Conservation (phyloP, 2,797 vertebrate genomes). For the Cryptoprocta ferox region DNA sequence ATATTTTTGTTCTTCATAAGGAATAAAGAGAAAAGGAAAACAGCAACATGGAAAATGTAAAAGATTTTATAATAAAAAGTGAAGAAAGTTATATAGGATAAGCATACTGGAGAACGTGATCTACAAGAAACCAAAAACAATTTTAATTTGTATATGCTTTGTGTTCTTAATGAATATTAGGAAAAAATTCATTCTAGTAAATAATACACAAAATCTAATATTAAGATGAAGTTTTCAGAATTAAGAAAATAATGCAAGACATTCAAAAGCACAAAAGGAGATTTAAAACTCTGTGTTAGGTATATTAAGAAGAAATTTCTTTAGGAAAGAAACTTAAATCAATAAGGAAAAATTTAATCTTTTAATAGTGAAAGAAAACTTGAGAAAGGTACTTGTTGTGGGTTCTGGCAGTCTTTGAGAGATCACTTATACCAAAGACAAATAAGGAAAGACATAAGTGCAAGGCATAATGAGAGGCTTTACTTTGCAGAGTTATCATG, state of each 20-base stretch:
- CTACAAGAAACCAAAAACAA: neutral
- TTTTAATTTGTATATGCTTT: neutral
- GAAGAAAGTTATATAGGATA: neutral
- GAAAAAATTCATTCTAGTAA: neutral
- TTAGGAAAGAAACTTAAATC: slow-evolving; percentile 21
- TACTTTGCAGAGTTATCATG: neutral
- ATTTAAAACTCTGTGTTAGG: neutral
- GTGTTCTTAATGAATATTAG: neutral
- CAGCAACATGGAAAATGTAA: neutral
- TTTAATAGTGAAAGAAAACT: neutral
- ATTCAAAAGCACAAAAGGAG: neutral
- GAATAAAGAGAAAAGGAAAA: neutral
- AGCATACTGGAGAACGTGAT: neutral
- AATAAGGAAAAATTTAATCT: neutral
- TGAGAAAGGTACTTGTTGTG: neutral
- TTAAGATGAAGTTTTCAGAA: neutral
- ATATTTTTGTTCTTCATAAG: neutral
- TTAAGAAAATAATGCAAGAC: neutral
- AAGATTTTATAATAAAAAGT: slow-evolving; percentile 15
- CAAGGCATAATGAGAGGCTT: neutral
- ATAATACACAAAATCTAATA: neutral
- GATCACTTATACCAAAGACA: neutral
- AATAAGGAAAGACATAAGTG: neutral
- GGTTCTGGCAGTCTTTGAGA: neutral
- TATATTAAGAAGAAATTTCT: neutral